Base-by-base conservation (phyloP, 2,888 invertebrate genomes). In the Mesoligia furuncula region DNA sequence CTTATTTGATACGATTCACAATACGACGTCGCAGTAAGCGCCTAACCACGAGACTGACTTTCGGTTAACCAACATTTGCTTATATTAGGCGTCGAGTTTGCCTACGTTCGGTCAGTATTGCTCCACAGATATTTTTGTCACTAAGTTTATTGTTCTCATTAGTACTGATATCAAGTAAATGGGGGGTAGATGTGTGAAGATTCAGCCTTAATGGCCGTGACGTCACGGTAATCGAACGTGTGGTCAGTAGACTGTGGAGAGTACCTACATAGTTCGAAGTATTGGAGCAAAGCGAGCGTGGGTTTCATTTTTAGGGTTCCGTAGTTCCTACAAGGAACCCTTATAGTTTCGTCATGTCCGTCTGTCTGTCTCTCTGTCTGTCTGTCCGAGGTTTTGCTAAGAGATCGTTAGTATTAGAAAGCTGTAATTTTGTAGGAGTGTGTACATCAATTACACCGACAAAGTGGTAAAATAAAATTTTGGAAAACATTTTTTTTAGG, bases 21-120 rank as follows among this genome's bases (percentile, higher is more conserved):
- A 74, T 61, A 85, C 87, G 84, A 89, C 87, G 68, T 80, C 42
- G 67, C 84, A 13, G 77, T 39, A 54, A 70, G 88, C 80, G 77
- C 24, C 39, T 77, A 62, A 69, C 68, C 77, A 79, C 83, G 66
- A 65, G 65, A 88, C 88, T 89, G 88, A 75, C 48, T 77, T 89
- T 81, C 24, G 77, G 75, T 36, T 42, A 51, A 67, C 70, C 66
- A 78, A 81, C 85, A 81, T 81, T 83, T 73, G 68, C 75, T 86
- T 88, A 80, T 85, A 86, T 78, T 70, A 73, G 57, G 59, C 78
- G 79, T 74, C 9, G 59, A 75, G 76, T 73, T 85, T 71, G 31
- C 59, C 51, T 57, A 68, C 78, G 61, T 66, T 62, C 69, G 31
- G 27, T 61, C 66, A 36, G 39, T 68, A 74, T 79, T 75, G 42